A percentile compares a stretch with the other conserved stretches of the same genome.
Conservation (phyloP, 2,113 vertebrate genomes). For the Euleptes europaea region DNA sequence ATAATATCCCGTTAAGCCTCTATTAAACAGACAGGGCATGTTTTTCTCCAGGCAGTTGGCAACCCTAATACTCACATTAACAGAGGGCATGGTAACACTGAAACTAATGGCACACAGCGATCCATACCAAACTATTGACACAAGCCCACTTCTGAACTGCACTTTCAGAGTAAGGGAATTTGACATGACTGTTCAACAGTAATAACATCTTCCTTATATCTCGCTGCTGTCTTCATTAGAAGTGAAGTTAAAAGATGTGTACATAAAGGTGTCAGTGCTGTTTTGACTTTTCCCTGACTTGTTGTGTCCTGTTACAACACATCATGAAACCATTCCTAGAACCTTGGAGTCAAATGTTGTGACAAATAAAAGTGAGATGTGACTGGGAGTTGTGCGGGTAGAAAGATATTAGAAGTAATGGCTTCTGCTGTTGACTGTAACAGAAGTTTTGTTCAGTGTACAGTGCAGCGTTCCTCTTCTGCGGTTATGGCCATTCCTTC, state of each 20-base stretch:
- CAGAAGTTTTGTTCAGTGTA: neutral
- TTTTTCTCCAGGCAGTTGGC: too few relatives aligned
- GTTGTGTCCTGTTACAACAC: neutral
- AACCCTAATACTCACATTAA: neutral
- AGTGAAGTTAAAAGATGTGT: neutral
- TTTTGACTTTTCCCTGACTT: neutral
- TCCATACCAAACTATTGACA: neutral
- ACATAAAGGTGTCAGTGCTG: neutral
- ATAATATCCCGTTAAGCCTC: too few relatives aligned
- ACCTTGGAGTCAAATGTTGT: neutral
- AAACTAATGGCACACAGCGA: neutral
- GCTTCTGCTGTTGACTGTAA: neutral
- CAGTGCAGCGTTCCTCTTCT: neutral
- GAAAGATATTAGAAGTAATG: constrained; percentile 1
- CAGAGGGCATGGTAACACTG: neutral
- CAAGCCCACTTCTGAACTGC: neutral
- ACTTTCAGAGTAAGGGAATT: neutral
- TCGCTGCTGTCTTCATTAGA: neutral
- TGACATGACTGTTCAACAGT: neutral
- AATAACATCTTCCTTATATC: neutral
- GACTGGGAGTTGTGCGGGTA: neutral
- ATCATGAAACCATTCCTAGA: neutral
- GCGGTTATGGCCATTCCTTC: neutral
- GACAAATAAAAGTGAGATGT: neutral
- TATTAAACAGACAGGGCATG: too few relatives aligned